phyloP scores from a whole-genome alignment of 2,888 invertebrate species.

The Escarpia spicata region DNA sequence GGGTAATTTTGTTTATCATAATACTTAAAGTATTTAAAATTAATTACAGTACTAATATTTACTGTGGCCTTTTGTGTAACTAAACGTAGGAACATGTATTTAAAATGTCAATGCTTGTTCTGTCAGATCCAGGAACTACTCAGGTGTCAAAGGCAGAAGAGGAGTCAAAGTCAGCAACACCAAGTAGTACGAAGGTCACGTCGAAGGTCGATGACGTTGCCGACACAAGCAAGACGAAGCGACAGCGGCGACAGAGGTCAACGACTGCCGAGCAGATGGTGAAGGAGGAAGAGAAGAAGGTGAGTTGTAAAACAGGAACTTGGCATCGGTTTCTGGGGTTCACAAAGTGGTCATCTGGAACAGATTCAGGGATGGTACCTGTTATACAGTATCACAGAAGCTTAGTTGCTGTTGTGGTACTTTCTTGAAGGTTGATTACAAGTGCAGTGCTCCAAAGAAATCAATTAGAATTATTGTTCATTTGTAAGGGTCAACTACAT shows the following conservation, averaged over 20 bases:
- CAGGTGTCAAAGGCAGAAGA: constrained; percentile 13
- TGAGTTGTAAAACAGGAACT: constrained; percentile 26
- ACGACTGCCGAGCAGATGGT: constrained; percentile 45
- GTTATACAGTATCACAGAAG: too few relatives aligned
- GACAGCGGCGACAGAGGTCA: constrained; percentile 55
- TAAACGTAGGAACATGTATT: neutral
- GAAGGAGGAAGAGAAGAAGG: constrained; percentile 54
- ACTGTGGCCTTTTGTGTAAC: too few relatives aligned
- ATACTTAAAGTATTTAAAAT: too few relatives aligned
- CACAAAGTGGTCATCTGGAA: neutral
- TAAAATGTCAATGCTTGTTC: neutral
- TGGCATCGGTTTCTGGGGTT: neutral
- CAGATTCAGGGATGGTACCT: neutral
- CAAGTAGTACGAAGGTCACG: neutral
- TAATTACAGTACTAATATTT: too few relatives aligned
- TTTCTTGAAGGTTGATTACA: too few relatives aligned
- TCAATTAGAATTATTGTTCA: too few relatives aligned
- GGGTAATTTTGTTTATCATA: too few relatives aligned
- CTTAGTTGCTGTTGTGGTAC: too few relatives aligned
- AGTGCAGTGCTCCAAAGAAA: too few relatives aligned
- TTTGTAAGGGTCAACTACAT: too few relatives aligned
- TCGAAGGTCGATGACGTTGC: constrained; percentile 46
- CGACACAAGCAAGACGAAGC: constrained; percentile 50
- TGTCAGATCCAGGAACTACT: constrained; percentile 18
- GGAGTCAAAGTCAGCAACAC: neutral